Percentiles rank a stretch among this genome's conserved stretches.
Evolutionary conservation across 2,888 invertebrate species (phyloP).

Genomic region (Eupithecia vulgata): DNA sequence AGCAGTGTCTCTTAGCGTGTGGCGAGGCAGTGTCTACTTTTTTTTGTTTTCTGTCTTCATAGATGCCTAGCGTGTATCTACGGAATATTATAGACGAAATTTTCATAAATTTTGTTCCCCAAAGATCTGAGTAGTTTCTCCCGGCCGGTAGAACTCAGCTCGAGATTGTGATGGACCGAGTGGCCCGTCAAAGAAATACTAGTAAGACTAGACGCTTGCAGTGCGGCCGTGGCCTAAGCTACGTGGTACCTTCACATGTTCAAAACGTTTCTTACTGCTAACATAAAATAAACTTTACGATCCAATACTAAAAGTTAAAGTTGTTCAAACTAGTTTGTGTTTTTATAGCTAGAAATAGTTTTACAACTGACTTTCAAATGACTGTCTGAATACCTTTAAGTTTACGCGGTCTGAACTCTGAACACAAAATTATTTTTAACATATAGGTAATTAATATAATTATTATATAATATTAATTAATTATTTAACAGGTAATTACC

Average conservation of each 20-base stretch:
- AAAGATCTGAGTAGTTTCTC: no score
- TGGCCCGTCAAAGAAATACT: no score
- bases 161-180: no score
- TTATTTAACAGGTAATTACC: no score
- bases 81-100: background rate
- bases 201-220: background rate
- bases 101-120: background rate
- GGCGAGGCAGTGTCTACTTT: background rate
- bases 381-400: conserved; percentile 7
- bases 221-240: conserved; percentile 33
- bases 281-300: conserved; percentile 20
- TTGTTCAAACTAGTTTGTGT: conserved; percentile 13
- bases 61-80: no score
- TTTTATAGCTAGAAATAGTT: conserved; percentile 45
- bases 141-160: no score
- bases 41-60: background rate
- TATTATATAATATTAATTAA: no score
- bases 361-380: conserved; percentile 41
- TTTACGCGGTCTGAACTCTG: no score
- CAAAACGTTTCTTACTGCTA: conserved; percentile 1
- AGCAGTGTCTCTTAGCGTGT: background rate
- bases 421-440: no score
- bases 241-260: conserved; percentile 21
- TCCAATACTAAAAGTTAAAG: conserved; percentile 15
- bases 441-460: no score